Evolutionary conservation across 2,113 vertebrate species (phyloP).

Genomic region (Myiozetetes cayanensis): DNA sequence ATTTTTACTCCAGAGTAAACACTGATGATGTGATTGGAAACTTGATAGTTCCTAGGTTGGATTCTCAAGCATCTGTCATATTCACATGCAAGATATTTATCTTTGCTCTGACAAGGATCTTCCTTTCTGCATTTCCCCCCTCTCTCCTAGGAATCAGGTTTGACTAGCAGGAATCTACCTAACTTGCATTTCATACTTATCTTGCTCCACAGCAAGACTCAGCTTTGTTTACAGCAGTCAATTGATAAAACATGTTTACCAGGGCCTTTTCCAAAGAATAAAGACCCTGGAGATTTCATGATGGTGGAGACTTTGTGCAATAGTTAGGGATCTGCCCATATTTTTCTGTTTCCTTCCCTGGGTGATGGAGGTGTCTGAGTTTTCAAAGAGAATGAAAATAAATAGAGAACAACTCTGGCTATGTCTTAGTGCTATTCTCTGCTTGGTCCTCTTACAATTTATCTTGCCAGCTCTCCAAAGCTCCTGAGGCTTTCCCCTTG

Average conservation of each 20-base stretch:
- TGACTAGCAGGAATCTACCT: not conserved
- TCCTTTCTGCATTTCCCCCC: constrained; percentile 1
- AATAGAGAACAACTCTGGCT: not conserved
- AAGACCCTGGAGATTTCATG: not conserved
- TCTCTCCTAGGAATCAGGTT: constrained; percentile 5
- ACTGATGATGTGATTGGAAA: constrained; percentile 55
- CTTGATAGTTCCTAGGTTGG: not conserved
- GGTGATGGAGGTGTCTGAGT: not conserved
- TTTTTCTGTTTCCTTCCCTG: not conserved
- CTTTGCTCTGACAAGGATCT: constrained; percentile 8
- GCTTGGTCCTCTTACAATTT: not conserved
- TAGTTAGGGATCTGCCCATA: not conserved
- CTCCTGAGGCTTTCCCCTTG: not conserved
- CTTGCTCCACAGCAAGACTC: not conserved
- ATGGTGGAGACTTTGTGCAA: not conserved
- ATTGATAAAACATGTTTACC: not conserved
- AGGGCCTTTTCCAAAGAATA: not conserved
- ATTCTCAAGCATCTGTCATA: not conserved
- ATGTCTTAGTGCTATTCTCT: not conserved
- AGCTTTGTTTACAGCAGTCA: not conserved
- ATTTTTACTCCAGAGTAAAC: constrained; percentile 49
- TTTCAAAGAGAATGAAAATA: not conserved
- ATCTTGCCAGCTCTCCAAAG: not conserved
- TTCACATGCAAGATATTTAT: not conserved
- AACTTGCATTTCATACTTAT: not conserved